phyloP scores from a whole-genome alignment of 2,113 vertebrate species.

The Megaceryle maxima region DNA sequence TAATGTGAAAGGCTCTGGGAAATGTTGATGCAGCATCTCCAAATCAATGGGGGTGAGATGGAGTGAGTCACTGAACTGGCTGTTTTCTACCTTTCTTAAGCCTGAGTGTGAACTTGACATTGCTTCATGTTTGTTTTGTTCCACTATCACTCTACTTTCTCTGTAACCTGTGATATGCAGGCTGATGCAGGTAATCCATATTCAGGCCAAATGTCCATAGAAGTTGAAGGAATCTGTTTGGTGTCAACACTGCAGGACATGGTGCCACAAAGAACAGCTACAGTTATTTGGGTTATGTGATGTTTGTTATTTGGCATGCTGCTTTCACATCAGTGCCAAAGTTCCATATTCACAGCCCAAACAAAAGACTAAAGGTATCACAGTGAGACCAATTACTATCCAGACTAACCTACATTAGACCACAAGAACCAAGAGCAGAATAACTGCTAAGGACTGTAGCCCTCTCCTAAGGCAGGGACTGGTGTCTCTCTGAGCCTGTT shows the following conservation, averaged over 20 bases:
- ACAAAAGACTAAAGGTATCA: not conserved
- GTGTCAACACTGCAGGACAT: not conserved
- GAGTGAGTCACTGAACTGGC: not conserved
- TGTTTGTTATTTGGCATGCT: not conserved
- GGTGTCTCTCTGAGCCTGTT: not conserved
- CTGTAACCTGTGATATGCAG: not conserved
- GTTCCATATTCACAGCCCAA: not conserved
- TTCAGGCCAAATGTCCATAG: not conserved
- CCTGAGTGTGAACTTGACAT: not conserved
- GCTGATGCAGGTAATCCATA: not conserved
- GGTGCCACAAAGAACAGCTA: not conserved
- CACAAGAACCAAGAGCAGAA: not conserved
- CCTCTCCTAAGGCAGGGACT: not conserved
- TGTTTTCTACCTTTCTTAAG: not conserved
- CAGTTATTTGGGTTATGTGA: not conserved
- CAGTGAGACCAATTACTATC: not conserved
- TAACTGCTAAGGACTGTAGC: not conserved
- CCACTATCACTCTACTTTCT: not conserved
- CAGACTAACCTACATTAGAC: not conserved
- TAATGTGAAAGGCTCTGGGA: not conserved
- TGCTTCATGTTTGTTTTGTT: not conserved
- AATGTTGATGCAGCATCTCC: not conserved
- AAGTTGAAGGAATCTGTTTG: not conserved
- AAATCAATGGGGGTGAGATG: not conserved
- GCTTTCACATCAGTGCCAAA: not conserved